These are phyloP conservation scores for Brachypterus glaber DNA, from an alignment of 2,888 invertebrate genomes.

Conservation along the genomic window DNA sequence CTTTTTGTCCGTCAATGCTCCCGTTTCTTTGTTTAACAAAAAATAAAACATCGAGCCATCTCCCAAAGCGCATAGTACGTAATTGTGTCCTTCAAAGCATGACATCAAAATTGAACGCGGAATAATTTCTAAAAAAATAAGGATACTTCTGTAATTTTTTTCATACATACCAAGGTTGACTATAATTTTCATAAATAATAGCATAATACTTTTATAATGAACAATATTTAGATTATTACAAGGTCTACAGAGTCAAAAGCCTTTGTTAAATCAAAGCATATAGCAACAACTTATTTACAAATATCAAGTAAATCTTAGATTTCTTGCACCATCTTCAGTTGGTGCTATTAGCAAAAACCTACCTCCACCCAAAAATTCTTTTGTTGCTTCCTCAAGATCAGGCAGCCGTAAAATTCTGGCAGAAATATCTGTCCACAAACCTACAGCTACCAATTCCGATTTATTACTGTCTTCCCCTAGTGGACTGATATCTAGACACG, in stretches of 20 bases:
- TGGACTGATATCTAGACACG: slow-evolving; percentile 90
- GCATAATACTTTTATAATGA: too few species aligned
- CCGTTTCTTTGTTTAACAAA: slow-evolving; percentile 64
- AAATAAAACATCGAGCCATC: slow-evolving; percentile 98
- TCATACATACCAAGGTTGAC: too few species aligned
- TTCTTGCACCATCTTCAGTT: too few species aligned
- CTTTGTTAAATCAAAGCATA: too few species aligned
- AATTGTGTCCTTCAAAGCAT: slow-evolving; percentile 84
- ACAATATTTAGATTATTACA: too few species aligned
- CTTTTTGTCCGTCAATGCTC: slow-evolving; percentile 76
- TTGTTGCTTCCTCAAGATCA: slow-evolving; percentile 67
- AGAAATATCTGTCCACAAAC: slow-evolving; percentile 96
- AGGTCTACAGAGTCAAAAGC: too few species aligned
- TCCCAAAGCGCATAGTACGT: slow-evolving; percentile 85
- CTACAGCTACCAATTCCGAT: slow-evolving; percentile 76
- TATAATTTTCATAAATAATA: too few species aligned
- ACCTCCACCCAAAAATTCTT: slow-evolving; percentile 83
- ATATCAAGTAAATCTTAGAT: slow-evolving; percentile 4
- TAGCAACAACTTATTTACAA: slow-evolving; percentile 5
- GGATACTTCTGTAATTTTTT: too few species aligned
- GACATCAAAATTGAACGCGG: slow-evolving; percentile 93
- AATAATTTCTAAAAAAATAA: slow-evolving; percentile 70
- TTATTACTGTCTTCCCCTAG: slow-evolving; percentile 51
- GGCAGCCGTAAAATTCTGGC: slow-evolving; percentile 79
- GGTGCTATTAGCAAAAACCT: too few species aligned